Conservation (phyloP, 2,797 vertebrate species). For the Pristis pectinata region DNA sequence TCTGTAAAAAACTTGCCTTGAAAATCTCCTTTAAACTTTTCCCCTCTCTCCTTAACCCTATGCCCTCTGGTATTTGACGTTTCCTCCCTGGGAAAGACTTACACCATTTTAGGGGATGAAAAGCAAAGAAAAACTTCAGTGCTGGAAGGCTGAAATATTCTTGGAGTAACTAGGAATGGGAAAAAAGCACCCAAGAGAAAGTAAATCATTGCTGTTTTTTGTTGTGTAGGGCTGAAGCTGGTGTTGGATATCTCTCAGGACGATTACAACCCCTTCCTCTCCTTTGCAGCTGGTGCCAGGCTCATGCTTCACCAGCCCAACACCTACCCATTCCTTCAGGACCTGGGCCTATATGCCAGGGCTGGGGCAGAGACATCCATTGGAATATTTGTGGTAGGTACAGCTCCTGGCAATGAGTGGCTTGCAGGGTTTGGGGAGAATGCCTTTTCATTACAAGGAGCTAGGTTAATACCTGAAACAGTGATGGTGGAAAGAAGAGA, state of each 20-base stretch:
- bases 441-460: not conserved
- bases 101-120: too few species aligned
- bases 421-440: not conserved
- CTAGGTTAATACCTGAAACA: not conserved
- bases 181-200: not conserved
- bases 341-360: constrained; percentile 65
- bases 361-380: constrained; percentile 66
- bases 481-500: not conserved
- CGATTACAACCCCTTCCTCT: constrained; percentile 65
- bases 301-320: constrained; percentile 64
- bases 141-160: not conserved
- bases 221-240: constrained; percentile 60
- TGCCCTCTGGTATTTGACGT: too few species aligned
- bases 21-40: too few species aligned
- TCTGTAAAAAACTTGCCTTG: too few species aligned
- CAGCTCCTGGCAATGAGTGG: not conserved
- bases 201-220: not conserved
- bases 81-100: too few species aligned
- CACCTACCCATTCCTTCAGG: constrained; percentile 65
- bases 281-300: constrained; percentile 56
- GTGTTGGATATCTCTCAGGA: constrained; percentile 66
- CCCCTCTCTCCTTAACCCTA: too few species aligned
- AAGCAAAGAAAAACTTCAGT: too few species aligned
- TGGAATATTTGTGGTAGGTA: constrained; percentile 62
- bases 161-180: not conserved